Evolutionary conservation across 2,113 vertebrate genomes (phyloP).

Genomic region (Dicerorhinus sumatrensis): DNA sequence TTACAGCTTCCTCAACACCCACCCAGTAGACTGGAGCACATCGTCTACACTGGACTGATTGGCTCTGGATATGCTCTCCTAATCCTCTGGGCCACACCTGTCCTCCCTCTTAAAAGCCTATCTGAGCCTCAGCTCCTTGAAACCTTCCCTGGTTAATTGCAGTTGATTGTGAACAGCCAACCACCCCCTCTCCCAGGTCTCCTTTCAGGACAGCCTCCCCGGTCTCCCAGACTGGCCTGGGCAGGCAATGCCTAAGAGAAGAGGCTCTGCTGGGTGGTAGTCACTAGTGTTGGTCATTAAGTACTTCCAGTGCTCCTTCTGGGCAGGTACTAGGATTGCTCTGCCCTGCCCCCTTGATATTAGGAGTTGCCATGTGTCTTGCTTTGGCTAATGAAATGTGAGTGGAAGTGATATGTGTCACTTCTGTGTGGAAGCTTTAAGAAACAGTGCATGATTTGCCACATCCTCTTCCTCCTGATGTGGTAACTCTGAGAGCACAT

Average conservation of each 20-base stretch:
- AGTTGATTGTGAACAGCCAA: background rate
- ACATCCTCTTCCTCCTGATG: background rate
- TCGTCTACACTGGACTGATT: background rate
- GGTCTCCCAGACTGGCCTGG: background rate
- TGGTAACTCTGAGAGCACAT: background rate
- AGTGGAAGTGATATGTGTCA: constrained; percentile 1
- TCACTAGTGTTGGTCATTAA: background rate
- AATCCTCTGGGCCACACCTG: background rate
- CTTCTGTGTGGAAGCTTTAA: background rate
- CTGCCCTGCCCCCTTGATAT: background rate
- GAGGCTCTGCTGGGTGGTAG: no score
- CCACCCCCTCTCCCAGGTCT: background rate
- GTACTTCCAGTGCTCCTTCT: background rate
- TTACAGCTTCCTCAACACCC: background rate
- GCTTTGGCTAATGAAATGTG: background rate
- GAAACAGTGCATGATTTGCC: background rate
- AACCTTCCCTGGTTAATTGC: background rate
- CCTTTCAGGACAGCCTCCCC: background rate
- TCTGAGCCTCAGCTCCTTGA: background rate
- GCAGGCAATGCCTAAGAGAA: background rate
- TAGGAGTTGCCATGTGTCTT: background rate
- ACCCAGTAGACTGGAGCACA: rapidly evolving
- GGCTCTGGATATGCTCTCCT: background rate
- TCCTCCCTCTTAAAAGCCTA: background rate
- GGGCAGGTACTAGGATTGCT: background rate